Percentiles rank a stretch among this genome's conserved stretches.
phyloP scores from a whole-genome alignment of 2,113 vertebrate genomes.

The Pollachius pollachius region DNA sequence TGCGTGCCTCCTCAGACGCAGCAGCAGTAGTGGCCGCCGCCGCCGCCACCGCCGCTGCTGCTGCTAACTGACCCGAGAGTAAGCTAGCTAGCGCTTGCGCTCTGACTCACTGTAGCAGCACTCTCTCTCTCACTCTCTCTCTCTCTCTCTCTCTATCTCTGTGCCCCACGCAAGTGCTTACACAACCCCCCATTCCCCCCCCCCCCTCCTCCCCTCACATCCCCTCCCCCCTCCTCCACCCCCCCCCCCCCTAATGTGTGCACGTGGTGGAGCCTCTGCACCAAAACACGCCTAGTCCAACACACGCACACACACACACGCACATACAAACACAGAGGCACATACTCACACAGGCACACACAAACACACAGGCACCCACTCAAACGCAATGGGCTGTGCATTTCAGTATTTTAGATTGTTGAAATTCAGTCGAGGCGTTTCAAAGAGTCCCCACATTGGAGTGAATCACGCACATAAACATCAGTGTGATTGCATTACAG shows the following conservation, averaged over 20 bases:
- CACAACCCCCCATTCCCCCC: constrained; percentile 45
- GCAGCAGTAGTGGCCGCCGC: constrained; percentile 35
- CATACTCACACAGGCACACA: constrained; percentile 15
- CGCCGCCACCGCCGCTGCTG: constrained; percentile 45
- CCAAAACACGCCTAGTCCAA: constrained; percentile 18
- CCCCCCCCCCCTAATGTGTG: constrained; percentile 14
- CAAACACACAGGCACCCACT: constrained; percentile 8
- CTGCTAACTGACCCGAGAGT: constrained; percentile 75
- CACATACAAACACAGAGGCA: constrained; percentile 13
- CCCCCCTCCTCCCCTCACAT: constrained; percentile 11
- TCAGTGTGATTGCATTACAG: too few species aligned
- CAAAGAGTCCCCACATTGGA: too few species aligned
- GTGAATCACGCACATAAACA: too few species aligned
- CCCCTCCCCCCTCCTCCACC: constrained; percentile 1
- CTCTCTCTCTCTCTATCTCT: constrained; percentile 1
- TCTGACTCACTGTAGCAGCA: constrained; percentile 58
- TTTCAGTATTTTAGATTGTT: background rate
- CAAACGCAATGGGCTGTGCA: constrained; percentile 33
- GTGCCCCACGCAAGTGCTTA: constrained; percentile 55
- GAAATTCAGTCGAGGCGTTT: background rate
- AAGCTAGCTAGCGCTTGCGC: constrained; percentile 63
- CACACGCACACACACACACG: constrained; percentile 10
- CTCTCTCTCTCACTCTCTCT: too few species aligned
- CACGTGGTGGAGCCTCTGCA: constrained; percentile 18
- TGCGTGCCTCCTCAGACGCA: constrained; percentile 62